A percentile compares a stretch with the other conserved stretches of the same genome.
These are phyloP conservation scores for Thunnus maccoyii DNA, from an alignment of 2,113 vertebrate genomes.

Conservation along the genomic window DNA sequence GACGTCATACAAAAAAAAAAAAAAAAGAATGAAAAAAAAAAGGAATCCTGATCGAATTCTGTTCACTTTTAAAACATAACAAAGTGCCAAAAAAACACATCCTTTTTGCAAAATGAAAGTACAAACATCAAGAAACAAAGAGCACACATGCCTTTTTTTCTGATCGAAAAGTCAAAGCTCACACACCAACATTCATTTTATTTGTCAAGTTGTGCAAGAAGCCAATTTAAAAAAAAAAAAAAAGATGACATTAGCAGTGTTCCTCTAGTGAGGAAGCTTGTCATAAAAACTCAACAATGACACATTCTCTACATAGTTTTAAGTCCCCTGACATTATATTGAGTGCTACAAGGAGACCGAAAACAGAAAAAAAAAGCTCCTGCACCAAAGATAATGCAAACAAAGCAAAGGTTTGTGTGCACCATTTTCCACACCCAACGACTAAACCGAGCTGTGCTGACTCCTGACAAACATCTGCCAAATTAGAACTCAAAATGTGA, in stretches of 20 bases:
- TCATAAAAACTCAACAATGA: constrained; percentile 82
- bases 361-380: constrained; percentile 86
- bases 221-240: constrained; percentile 75
- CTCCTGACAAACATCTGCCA: constrained; percentile 18
- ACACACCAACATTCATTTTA: constrained; percentile 95
- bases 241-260: constrained; percentile 90
- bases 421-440: constrained; percentile 46
- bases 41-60: constrained; percentile 84
- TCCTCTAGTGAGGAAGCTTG: constrained; percentile 93
- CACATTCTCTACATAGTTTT: constrained; percentile 81
- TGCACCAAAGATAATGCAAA: constrained; percentile 81
- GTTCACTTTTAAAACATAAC: constrained; percentile 84
- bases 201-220: constrained; percentile 94
- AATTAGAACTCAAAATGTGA: constrained; percentile 34
- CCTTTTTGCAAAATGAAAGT: constrained; percentile 88
- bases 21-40: constrained; percentile 62
- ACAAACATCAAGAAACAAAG: constrained; percentile 85
- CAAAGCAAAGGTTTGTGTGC: constrained; percentile 60
- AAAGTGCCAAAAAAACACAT: constrained; percentile 73
- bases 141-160: constrained; percentile 77
- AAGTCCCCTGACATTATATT: constrained; percentile 79
- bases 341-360: constrained; percentile 91
- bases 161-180: constrained; percentile 92
- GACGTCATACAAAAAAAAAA: constrained; percentile 80
- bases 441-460: constrained; percentile 42